A percentile compares a stretch with the other conserved stretches of the same genome.
phyloP scores from a whole-genome alignment of 2,888 invertebrate genomes.

The Monoplex corrugatus region DNA sequence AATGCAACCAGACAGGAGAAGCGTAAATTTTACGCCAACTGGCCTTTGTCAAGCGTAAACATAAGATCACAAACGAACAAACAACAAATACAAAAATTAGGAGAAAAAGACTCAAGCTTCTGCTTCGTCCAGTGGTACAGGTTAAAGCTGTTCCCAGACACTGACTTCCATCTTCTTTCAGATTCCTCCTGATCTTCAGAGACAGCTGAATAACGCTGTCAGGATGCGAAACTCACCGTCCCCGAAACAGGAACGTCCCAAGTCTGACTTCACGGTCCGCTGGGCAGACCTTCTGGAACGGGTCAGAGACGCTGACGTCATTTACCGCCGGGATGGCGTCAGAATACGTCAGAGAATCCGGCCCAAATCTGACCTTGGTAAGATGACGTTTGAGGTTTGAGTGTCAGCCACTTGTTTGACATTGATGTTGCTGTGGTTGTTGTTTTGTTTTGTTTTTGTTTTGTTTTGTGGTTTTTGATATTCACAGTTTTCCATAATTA shows the following conservation, averaged over 20 bases:
- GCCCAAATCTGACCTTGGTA: slow-evolving; percentile 74
- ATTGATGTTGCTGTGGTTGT: neutral
- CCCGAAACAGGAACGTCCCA: slow-evolving; percentile 71
- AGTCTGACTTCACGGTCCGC: slow-evolving; percentile 72
- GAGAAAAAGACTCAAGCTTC: too few relatives aligned
- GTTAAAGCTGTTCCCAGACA: too few relatives aligned
- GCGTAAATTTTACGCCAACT: too few relatives aligned
- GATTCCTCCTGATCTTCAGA: slow-evolving; percentile 40
- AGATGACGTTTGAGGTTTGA: neutral
- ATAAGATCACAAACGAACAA: too few relatives aligned
- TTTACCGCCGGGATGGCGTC: slow-evolving; percentile 57
- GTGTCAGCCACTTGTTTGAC: too few relatives aligned
- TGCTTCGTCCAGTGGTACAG: too few relatives aligned
- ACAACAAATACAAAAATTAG: too few relatives aligned
- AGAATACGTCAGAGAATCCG: slow-evolving; percentile 62
- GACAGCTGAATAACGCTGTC: slow-evolving; percentile 48
- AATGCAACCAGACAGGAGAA: too few relatives aligned
- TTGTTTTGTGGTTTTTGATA: too few relatives aligned
- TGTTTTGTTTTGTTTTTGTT: too few relatives aligned
- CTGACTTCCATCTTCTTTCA: neutral
- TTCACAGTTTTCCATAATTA: too few relatives aligned
- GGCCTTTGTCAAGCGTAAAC: too few relatives aligned
- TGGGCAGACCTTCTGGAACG: slow-evolving; percentile 72
- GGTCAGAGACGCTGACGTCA: slow-evolving; percentile 58
- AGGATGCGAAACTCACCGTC: slow-evolving; percentile 65